Evolutionary conservation across 2,113 vertebrate species (phyloP).

Genomic region (Meles meles): DNA sequence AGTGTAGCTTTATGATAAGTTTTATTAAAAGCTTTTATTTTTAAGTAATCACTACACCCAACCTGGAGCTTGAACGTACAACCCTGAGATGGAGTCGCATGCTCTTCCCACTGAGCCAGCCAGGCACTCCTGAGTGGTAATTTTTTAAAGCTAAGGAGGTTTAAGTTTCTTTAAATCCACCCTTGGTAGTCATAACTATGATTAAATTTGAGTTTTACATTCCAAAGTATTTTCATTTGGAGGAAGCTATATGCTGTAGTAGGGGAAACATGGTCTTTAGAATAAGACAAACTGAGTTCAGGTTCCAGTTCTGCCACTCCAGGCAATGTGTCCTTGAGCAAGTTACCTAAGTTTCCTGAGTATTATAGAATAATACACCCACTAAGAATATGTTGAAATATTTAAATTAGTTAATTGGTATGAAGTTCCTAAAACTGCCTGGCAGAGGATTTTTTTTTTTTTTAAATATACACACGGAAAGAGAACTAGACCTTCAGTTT

Average conservation of each 20-base stretch:
- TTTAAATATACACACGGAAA: not conserved
- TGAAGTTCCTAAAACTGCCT: not conserved
- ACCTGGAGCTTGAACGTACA: not conserved
- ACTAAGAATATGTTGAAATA: not conserved
- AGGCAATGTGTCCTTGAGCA: not conserved
- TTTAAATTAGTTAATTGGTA: not conserved
- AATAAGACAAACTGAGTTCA: slow-evolving; percentile 8
- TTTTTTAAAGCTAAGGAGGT: slow-evolving; percentile 15
- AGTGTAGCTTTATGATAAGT: not conserved
- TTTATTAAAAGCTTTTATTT: not conserved
- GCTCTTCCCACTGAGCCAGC: not conserved
- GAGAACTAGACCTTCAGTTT: not conserved
- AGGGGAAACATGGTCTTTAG: not conserved
- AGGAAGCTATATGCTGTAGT: not conserved
- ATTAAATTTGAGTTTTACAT: not conserved
- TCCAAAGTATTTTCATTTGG: not conserved
- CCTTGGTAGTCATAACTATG: not conserved
- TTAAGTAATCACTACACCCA: not conserved
- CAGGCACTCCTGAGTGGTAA: not conserved
- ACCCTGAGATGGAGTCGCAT: not conserved
- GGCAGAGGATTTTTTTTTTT: not conserved
- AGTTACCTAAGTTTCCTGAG: not conserved
- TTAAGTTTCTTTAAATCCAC: not conserved
- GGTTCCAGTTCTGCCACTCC: not conserved
- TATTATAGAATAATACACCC: not conserved